Conservation (phyloP, 2,113 vertebrate genomes). For the Misgurnus mizolepis region DNA sequence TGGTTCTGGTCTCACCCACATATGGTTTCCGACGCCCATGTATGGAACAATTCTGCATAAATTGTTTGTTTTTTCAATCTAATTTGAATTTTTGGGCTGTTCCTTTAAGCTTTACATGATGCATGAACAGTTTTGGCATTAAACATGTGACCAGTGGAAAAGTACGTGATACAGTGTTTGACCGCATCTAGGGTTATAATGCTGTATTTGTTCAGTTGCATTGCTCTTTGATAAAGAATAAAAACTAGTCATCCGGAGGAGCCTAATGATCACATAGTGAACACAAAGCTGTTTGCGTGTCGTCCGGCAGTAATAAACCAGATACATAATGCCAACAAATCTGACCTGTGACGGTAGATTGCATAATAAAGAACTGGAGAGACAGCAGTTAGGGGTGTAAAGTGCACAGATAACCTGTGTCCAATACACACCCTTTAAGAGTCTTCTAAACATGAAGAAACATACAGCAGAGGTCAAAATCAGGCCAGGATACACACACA, state of each 20-base stretch:
- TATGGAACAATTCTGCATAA: no score
- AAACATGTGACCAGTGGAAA: conserved; percentile 37
- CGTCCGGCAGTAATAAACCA: background rate
- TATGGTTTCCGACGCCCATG: no score
- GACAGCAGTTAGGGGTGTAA: conserved; percentile 59
- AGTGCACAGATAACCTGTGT: conserved; percentile 57
- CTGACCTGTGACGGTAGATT: background rate
- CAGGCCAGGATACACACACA: no score
- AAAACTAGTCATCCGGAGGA: conserved; percentile 31
- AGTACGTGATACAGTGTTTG: conserved; percentile 6
- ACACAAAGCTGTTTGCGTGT: background rate
- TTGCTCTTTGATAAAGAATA: conserved; percentile 15
- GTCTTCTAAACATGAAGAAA: background rate
- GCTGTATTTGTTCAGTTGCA: conserved; percentile 35
- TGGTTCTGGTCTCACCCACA: no score
- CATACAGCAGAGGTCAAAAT: no score
- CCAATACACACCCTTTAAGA: conserved; percentile 34
- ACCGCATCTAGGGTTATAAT: conserved; percentile 28
- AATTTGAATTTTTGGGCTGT: background rate
- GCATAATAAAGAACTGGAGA: background rate
- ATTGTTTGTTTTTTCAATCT: no score
- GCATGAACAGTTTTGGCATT: conserved; percentile 19
- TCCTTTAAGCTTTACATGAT: background rate
- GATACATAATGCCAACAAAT: conserved; percentile 1
- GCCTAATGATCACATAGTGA: conserved; percentile 18